These are phyloP conservation scores for Clivina fossor DNA, from an alignment of 2,888 invertebrate species.

Conservation along the genomic window DNA sequence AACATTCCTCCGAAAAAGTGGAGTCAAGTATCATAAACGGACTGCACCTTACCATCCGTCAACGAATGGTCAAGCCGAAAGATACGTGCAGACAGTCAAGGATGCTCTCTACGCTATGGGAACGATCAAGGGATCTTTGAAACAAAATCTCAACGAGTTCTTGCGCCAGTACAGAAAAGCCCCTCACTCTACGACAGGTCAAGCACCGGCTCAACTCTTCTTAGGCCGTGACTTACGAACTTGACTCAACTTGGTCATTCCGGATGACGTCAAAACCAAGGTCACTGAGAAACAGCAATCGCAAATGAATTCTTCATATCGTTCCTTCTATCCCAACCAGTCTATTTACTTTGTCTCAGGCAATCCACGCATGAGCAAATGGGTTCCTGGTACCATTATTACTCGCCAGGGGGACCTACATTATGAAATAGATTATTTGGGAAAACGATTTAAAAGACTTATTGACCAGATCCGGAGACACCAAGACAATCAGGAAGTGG, in stretches of 20 bases:
- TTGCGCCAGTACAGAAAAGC: constrained; percentile 33
- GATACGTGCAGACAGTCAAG: constrained; percentile 36
- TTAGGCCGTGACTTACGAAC: constrained; percentile 29
- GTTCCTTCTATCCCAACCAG: too few species aligned
- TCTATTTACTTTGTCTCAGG: too few species aligned
- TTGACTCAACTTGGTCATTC: constrained; percentile 24
- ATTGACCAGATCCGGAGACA: too few species aligned
- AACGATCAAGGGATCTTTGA: background rate
- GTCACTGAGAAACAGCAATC: too few species aligned
- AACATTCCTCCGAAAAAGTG: constrained; percentile 24
- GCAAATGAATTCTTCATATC: too few species aligned
- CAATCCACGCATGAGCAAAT: too few species aligned
- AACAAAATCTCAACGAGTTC: constrained; percentile 24
- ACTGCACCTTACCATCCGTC: constrained; percentile 37
- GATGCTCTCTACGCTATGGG: constrained; percentile 19
- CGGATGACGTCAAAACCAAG: too few species aligned
- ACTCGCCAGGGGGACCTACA: too few species aligned
- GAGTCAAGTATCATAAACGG: constrained; percentile 36
- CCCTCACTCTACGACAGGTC: constrained; percentile 34
- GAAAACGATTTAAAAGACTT: too few species aligned
- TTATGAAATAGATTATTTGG: too few species aligned
- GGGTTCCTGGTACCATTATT: too few species aligned
- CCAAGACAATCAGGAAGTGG: too few species aligned
- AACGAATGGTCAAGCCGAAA: constrained; percentile 36
- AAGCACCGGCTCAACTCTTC: constrained; percentile 35